A percentile compares a stretch with the other conserved stretches of the same genome.
phyloP scores from a whole-genome alignment of 2,797 vertebrate species.

The Chaetophractus vellerosus region DNA sequence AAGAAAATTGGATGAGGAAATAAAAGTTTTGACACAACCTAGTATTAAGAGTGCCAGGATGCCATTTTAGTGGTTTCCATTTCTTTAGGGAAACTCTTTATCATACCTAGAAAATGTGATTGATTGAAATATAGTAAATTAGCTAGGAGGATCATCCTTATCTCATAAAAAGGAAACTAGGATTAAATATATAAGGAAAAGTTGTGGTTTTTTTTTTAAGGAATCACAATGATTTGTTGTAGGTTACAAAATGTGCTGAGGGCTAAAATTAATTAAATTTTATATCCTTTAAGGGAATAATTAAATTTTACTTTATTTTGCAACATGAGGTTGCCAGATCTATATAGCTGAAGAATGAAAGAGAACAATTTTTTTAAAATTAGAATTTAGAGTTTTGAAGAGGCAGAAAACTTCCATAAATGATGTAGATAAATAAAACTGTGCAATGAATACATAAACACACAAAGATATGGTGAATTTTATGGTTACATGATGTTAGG shows the following conservation, averaged over 20 bases:
- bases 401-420: conserved; percentile 16
- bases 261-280: conserved; percentile 38
- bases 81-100: background rate
- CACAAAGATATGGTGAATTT: background rate
- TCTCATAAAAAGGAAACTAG: background rate
- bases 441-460: background rate
- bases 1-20: background rate
- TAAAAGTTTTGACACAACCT: background rate
- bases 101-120: background rate
- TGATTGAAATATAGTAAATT: background rate
- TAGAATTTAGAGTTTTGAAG: background rate
- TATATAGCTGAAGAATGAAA: background rate
- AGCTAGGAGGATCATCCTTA: background rate
- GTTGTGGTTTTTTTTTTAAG: background rate
- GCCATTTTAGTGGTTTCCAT: background rate
- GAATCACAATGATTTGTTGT: background rate
- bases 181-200: background rate
- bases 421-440: conserved; percentile 15
- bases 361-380: background rate
- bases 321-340: background rate
- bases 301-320: conserved; percentile 48
- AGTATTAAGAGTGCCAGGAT: background rate
- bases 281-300: conserved; percentile 32
- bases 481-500: background rate
- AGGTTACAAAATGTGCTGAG: background rate